These are phyloP conservation scores for Rhynchomys soricoides DNA, from an alignment of 2,113 vertebrate genomes.

Conservation along the genomic window DNA sequence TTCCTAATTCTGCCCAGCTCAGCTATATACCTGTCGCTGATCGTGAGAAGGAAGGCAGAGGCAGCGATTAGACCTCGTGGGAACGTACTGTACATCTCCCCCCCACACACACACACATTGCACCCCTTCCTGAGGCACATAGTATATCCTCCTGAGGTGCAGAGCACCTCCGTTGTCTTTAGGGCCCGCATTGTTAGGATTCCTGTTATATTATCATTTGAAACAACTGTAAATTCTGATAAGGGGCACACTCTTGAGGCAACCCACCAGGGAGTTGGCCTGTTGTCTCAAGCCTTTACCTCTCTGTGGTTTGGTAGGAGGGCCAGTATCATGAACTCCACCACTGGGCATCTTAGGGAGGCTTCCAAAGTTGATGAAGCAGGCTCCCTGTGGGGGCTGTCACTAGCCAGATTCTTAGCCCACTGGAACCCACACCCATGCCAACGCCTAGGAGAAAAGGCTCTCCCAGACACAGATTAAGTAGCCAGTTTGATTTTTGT, in stretches of 20 bases:
- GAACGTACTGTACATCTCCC: background rate
- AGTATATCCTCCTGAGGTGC: too few species aligned
- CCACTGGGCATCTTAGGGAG: background rate
- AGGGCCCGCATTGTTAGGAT: background rate
- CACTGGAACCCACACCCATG: background rate
- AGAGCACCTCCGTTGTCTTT: background rate
- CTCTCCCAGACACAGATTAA: background rate
- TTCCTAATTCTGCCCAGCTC: background rate
- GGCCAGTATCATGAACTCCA: background rate
- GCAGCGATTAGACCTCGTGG: background rate
- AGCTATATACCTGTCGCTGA: background rate
- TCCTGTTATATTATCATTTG: background rate
- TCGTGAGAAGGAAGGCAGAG: background rate
- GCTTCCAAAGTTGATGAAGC: background rate
- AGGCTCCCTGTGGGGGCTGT: background rate
- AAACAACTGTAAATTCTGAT: background rate
- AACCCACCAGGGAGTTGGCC: background rate
- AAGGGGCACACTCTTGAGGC: background rate
- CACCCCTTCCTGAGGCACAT: background rate
- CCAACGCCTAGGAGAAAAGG: background rate
- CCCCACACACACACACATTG: background rate
- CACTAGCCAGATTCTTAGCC: background rate
- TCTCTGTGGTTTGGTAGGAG: background rate
- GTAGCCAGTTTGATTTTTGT: background rate
- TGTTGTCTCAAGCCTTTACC: background rate